Evolutionary conservation across 2,797 vertebrate genomes (phyloP).

Genomic region (Yasuhikotakia modesta): DNA sequence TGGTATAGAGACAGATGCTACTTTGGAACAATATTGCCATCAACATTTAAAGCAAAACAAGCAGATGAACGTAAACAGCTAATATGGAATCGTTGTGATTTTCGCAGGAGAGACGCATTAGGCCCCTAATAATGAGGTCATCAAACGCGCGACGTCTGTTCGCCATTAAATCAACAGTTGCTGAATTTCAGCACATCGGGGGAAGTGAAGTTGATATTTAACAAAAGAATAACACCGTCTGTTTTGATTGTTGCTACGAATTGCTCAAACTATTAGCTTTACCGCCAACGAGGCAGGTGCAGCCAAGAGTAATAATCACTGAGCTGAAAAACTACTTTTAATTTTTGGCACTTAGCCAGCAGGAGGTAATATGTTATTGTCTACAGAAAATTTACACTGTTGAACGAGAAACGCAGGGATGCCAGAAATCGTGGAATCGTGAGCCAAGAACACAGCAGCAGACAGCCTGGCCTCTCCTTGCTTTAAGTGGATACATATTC

Average conservation of each 20-base stretch:
- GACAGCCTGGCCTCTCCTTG: slow-evolving; percentile 48
- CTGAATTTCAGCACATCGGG: slow-evolving; percentile 10
- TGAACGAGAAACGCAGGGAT: slow-evolving; percentile 24
- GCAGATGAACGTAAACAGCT: slow-evolving; percentile 59
- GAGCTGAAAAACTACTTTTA: slow-evolving; percentile 40
- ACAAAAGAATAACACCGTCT: slow-evolving; percentile 19
- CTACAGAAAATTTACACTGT: slow-evolving; percentile 36
- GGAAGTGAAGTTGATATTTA: slow-evolving; percentile 11
- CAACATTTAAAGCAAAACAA: slow-evolving; percentile 55
- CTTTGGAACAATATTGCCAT: slow-evolving; percentile 58
- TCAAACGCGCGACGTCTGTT: neutral
- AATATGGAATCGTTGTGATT: slow-evolving; percentile 37
- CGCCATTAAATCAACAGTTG: slow-evolving; percentile 27
- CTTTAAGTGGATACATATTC: slow-evolving; percentile 61
- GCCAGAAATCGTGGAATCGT: slow-evolving; percentile 44
- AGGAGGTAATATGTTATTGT: slow-evolving; percentile 53
- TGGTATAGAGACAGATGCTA: slow-evolving; percentile 60
- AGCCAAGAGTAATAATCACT: slow-evolving; percentile 39
- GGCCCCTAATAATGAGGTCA: slow-evolving; percentile 2
- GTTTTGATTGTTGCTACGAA: slow-evolving; percentile 34
- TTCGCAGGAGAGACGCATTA: slow-evolving; percentile 15
- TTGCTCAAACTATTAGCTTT: slow-evolving; percentile 42
- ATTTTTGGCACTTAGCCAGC: slow-evolving; percentile 31
- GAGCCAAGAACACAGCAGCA: slow-evolving; percentile 54
- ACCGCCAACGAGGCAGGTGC: slow-evolving; percentile 34